phyloP scores from a whole-genome alignment of 2,113 vertebrate species.

The Stegostoma tigrinum region DNA sequence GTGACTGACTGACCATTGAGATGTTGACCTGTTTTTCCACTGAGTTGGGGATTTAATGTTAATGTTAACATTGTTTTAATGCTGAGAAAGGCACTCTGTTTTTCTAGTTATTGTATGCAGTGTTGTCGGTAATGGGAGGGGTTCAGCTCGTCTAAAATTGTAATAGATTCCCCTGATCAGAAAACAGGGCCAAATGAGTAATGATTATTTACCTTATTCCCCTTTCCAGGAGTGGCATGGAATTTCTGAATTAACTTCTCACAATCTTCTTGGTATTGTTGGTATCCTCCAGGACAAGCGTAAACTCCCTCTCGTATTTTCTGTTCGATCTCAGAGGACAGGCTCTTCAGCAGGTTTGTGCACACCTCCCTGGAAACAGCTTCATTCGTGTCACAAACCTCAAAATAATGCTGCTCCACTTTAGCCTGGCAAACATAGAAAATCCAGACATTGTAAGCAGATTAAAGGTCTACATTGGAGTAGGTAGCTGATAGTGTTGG shows the following conservation, averaged over 20 bases:
- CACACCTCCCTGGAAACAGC: conserved; percentile 44
- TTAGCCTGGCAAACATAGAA: conserved; percentile 35
- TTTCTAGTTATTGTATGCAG: background rate
- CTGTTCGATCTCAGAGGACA: conserved; percentile 39
- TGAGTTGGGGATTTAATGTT: background rate
- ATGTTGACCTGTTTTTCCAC: background rate
- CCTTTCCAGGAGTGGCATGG: conserved; percentile 42
- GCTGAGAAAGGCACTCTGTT: background rate
- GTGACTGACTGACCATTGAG: background rate
- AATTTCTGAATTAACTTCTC: conserved; percentile 42
- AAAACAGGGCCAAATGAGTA: background rate
- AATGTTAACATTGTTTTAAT: background rate
- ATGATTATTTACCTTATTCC: conserved; percentile 44
- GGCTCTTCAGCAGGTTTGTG: conserved; percentile 40
- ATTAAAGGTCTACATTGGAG: background rate
- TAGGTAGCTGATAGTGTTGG: background rate
- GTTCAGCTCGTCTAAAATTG: background rate
- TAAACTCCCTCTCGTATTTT: conserved; percentile 42
- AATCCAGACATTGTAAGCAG: background rate
- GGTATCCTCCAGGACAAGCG: conserved; percentile 44
- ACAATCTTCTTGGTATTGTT: conserved; percentile 43
- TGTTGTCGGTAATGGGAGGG: background rate
- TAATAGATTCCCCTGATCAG: background rate
- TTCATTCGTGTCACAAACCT: conserved; percentile 42
- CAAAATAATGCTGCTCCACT: conserved; percentile 36